Conservation (phyloP, 1,140 invertebrate genomes). For the Cydia pomonella region DNA sequence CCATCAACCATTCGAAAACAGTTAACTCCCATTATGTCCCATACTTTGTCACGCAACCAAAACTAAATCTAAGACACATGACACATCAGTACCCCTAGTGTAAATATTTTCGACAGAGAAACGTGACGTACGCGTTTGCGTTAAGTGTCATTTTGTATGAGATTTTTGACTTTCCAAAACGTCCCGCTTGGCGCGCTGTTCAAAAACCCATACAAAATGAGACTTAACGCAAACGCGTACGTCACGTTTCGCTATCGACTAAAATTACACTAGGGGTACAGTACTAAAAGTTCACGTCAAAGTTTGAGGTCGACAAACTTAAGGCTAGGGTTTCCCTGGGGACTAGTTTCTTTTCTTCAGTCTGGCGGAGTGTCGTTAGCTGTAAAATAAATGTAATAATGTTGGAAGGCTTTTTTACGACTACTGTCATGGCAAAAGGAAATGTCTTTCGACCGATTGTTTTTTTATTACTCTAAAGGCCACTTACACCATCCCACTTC, state of each 20-base stretch:
- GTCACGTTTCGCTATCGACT: no score
- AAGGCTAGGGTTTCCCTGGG: not conserved
- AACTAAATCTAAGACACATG: not conserved
- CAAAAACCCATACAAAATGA: no score
- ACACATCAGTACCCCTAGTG: not conserved
- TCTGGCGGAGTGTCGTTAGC: not conserved
- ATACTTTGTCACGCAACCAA: not conserved
- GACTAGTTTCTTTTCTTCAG: conserved; percentile 5
- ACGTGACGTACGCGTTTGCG: no score
- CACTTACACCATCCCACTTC: no score
- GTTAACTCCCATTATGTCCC: not conserved
- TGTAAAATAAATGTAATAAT: conserved; percentile 12
- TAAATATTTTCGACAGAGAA: no score
- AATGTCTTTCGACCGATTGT: not conserved
- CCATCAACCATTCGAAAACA: not conserved
- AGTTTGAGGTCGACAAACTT: conserved; percentile 1
- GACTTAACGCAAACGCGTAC: no score
- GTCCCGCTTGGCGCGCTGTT: no score
- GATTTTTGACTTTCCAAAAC: no score
- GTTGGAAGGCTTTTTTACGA: not conserved
- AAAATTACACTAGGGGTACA: no score
- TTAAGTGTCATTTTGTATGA: no score
- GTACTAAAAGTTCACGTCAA: not conserved
- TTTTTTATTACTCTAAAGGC: not conserved
- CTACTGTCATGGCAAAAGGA: not conserved